Base-by-base conservation (phyloP, 2,888 invertebrate species). In the Philonicus albiceps region DNA sequence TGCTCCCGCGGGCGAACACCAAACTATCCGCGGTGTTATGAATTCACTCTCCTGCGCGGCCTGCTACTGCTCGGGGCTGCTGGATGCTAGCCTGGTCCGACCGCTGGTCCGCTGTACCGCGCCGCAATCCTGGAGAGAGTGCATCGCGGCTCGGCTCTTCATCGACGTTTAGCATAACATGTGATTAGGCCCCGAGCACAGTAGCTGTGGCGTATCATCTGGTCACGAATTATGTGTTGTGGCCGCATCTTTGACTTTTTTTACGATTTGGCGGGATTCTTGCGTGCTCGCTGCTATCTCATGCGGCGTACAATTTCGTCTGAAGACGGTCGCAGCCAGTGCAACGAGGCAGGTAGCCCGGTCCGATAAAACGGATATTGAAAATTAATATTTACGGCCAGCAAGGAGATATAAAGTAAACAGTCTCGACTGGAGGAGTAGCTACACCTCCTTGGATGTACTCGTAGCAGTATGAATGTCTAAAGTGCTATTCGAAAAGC, bases 161-260 rank as follows among this genome's bases (percentile, higher is more conserved):
- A 86, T 74, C 81, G 86, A 86, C 86, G 74, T 87, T 87, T 87
- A 87, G 87, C 86, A 86, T 76, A 88, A 87, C 86, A 76, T 87
- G 86, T 86, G 86, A 84, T 88, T 88, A 86, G 87, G 88, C 85
- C 87, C 64, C 74, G 55, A 85, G 86, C 85, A 86, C 84, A 86
- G 86, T 84, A 86, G 88, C 87, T 49, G 88, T 75, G 81, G 75
- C 83, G 84, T 85, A 85, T 86, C 86, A 86, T 86, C 83, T 81
- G 86, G 88, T 86, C 86, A 85, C 86, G 86, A 86, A 85, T 84
- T 76, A 81, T 75, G 78, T 86, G 84, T 86, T 86, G 73, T 49
- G 84, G 84, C 40, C 73, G 22, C 84, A 75, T 75, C 75, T 75
- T 85, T 53, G 74, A 19, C 75, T 85, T 85, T 75, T 74, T 85